Base-by-base conservation (phyloP, 2,888 invertebrate species). In the Kuschelorhynchus macadamiae region DNA sequence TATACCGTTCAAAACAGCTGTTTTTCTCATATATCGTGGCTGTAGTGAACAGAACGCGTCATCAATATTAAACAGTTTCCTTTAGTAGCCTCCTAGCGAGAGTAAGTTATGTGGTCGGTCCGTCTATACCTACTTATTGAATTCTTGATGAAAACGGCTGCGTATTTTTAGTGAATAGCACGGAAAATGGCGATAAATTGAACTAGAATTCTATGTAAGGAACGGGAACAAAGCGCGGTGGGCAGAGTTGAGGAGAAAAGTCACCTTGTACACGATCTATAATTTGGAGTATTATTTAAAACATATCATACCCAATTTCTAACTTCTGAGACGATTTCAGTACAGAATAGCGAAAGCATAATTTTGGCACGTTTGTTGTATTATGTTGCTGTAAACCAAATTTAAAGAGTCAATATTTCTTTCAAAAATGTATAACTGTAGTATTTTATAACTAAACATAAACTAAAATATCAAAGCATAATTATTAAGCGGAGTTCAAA, bases 1-100 rank as follows among this genome's bases (percentile, higher is more conserved):
- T 72, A 70, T 59, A 68, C 71, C 67, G 67, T 47, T 49, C 60
- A 52, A 53, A 71, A 72, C 74, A 74, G 72, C 71, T 74, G 74
- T 64, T 71, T 73, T 73, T 68, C 69, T 70, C 70, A 69, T 71
- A 64, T 64, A 62, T 52, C 52, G 50, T 46, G 16, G 39, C 41
- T n/a, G 52, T 41, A 62, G 66, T 70, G 66, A 46, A 57, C 18
- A 57, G 39, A 60, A 60, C 39, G 59, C 41, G 36, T 25, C 59
- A 60, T 60, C 59, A 60, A 60, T 60, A 60, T 49, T 49, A 60
- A 60, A 60, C 59, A 60, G 59, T 33, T 46, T 46, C 44, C 20
- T 46, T 55, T 55, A 42, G 55, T 42, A 55, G 55, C 42, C 30
- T 55, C 42, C 55, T 36, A 55, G 55, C 41, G 25, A 42, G 52